Conservation (phyloP, 2,113 vertebrate genomes). For the Thunnus thynnus region DNA sequence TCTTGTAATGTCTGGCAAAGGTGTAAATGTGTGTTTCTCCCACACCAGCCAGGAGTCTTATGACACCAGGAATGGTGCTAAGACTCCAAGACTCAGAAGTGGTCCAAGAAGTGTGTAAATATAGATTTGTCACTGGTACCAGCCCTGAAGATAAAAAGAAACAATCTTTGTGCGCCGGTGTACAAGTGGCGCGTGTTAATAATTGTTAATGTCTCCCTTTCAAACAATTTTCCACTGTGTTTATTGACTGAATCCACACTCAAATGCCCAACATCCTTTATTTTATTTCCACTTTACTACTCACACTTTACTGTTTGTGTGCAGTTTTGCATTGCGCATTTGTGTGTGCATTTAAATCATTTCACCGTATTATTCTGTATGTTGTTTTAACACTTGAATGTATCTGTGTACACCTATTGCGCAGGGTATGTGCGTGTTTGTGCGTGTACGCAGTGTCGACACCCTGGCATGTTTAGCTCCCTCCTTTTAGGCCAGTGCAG, state of each 20-base stretch:
- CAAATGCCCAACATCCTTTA: neutral
- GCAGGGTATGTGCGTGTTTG: slow-evolving; percentile 17
- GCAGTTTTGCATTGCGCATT: neutral
- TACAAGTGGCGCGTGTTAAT: slow-evolving; percentile 2
- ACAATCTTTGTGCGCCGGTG: neutral
- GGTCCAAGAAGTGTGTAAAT: slow-evolving; percentile 55
- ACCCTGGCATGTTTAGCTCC: slow-evolving; percentile 81
- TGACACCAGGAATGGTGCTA: slow-evolving; percentile 64
- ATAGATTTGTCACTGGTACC: slow-evolving; percentile 57
- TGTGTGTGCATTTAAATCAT: neutral
- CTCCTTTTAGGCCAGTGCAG: slow-evolving; percentile 75
- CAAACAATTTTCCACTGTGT: neutral
- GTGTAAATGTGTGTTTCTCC: slow-evolving; percentile 35
- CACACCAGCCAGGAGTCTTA: slow-evolving; percentile 30
- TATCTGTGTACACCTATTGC: neutral
- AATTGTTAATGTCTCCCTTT: slow-evolving; percentile 1
- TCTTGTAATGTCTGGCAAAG: slow-evolving; percentile 18
- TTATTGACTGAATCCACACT: neutral
- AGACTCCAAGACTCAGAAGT: slow-evolving; percentile 38
- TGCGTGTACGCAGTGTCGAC: slow-evolving; percentile 62
- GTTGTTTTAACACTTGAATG: slow-evolving; percentile 13
- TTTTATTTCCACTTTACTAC: neutral
- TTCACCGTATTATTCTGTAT: neutral
- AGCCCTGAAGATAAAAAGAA: slow-evolving; percentile 28
- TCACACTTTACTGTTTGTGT: neutral